Conservation (phyloP, 2,888 invertebrate genomes). For the Mayetiola destructor region DNA sequence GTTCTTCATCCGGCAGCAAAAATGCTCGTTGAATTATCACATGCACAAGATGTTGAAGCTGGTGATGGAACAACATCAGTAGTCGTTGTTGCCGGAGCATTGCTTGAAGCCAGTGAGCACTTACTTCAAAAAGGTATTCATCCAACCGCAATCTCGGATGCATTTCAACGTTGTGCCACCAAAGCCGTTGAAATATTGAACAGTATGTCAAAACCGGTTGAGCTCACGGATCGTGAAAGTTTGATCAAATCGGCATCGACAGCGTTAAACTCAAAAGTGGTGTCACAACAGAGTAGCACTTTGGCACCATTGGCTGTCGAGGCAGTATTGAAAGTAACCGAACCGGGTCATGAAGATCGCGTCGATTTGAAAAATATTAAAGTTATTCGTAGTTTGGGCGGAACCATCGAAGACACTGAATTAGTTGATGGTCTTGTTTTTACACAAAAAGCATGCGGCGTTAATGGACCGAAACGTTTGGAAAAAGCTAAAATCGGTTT, state of each 20-base stretch:
- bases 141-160: constrained; percentile 92
- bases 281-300: constrained; percentile 91
- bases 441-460: constrained; percentile 73
- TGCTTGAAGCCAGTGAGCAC: constrained; percentile 88
- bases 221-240: constrained; percentile 72
- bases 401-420: constrained; percentile 95
- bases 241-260: constrained; percentile 93
- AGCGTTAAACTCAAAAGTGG: constrained; percentile 95
- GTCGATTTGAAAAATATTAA: constrained; percentile 93
- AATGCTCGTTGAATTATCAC: constrained; percentile 97
- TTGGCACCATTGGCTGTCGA: constrained; percentile 95
- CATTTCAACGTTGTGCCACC: constrained; percentile 60
- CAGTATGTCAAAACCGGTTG: constrained; percentile 72
- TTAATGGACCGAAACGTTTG: constrained; percentile 81
- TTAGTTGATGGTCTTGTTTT: constrained; percentile 91
- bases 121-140: constrained; percentile 89
- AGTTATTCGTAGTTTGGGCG: constrained; percentile 91
- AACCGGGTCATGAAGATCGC: constrained; percentile 48
- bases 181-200: constrained; percentile 49
- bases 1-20: constrained; percentile 97
- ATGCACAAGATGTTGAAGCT: constrained; percentile 97
- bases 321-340: constrained; percentile 65
- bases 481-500: constrained; percentile 98
- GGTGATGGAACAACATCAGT: constrained; percentile 99
- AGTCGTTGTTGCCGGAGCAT: constrained; percentile 90